A percentile compares a stretch with the other conserved stretches of the same genome.
Conservation (phyloP, 2,797 vertebrate genomes). For the Syndactyla subalaris region DNA sequence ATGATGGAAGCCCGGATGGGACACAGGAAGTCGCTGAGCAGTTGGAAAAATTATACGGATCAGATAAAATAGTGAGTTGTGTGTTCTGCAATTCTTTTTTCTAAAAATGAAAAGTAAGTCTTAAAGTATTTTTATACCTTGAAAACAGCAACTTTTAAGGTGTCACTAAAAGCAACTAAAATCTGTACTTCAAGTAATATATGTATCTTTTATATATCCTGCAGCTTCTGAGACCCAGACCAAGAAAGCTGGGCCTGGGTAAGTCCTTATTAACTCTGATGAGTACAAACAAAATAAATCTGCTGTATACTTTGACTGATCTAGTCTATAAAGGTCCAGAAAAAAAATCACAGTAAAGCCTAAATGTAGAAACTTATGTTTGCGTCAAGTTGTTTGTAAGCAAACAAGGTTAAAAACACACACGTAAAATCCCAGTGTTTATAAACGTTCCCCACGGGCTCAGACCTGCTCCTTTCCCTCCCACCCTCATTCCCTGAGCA, state of each 20-base stretch:
- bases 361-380: not conserved
- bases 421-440: not conserved
- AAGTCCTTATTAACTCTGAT: slow-evolving; percentile 62
- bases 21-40: slow-evolving; percentile 89
- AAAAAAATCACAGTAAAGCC: not conserved
- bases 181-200: not conserved
- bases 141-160: not conserved
- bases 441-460: not conserved
- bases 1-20: slow-evolving; percentile 97
- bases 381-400: not conserved
- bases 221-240: slow-evolving; percentile 91
- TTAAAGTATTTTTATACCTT: not conserved
- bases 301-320: not conserved
- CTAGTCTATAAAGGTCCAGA: not conserved
- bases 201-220: slow-evolving; percentile 31
- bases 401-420: not conserved
- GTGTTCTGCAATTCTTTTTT: rapidly evolving
- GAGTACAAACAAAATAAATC: not conserved
- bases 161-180: not conserved
- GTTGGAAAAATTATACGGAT: slow-evolving; percentile 90
- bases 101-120: not conserved
- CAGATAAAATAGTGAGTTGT: slow-evolving; percentile 91
- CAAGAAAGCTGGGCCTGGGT: slow-evolving; percentile 92
- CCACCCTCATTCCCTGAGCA: not conserved
- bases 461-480: not conserved